Base-by-base conservation (phyloP, 2,113 vertebrate genomes). In the Thymallus thymallus region DNA sequence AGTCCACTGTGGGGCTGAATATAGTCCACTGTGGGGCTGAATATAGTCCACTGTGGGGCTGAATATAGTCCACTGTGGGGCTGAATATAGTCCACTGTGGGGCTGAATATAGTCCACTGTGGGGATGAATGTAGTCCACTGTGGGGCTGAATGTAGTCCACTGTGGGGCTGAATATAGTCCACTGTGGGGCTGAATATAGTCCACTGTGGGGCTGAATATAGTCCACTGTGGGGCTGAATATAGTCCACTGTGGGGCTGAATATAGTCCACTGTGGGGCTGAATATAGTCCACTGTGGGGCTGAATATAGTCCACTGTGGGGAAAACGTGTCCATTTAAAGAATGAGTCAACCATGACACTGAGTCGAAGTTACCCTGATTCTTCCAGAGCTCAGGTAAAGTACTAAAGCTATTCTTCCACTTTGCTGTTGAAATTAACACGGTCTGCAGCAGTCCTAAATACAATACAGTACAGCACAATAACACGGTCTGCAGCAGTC, bases 311-410 rank as follows among this genome's bases (percentile, higher is more conserved):
- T 79, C 76, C 79, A 77, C 68, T 78, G 86, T 81, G 85, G 82
- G 70, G 76, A 87, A 85, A 85, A 89, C 85, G 85, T 89, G 84
- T 77, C 80, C 23, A 51, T 88, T 88, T 86, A 75, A 76, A 84
- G 32, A 85, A 87, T 89, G 88, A 84, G 79, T 75, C 69, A 85
- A 84, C n/a, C 35, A 26, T 73, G 80, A 18, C 14, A 51, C 14
- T 55, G 60, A 84, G 56, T 58, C 66, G 32, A 60, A 75, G 22
- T 66, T 48, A 60, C 22, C 69, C 30, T 69, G 77, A 41, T 41
- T 41, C 78, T 61, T 55, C 51, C 26, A 63, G 74, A 80, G 71
- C 84, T 86, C 68, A 73, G 24, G 18, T 23, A 22, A 82, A 84
- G 67, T 74, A 51, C 46, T 66, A 68, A 79, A 72, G 77, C 24